phyloP scores from a whole-genome alignment of 2,113 vertebrate genomes.

The Cromileptes altivelis region DNA sequence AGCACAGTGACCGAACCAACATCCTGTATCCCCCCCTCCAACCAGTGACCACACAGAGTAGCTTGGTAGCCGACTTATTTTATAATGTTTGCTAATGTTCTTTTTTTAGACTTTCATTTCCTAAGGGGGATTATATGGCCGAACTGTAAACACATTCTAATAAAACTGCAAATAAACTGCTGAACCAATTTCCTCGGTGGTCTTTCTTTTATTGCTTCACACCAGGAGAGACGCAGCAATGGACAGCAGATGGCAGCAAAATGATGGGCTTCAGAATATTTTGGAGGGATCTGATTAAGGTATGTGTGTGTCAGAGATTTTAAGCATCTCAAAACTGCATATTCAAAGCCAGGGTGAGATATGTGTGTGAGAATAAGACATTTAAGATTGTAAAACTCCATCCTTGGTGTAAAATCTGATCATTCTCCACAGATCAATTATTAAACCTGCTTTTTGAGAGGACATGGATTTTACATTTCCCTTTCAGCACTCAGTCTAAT shows the following conservation, averaged over 20 bases:
- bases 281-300: conserved; percentile 1
- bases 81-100: conserved; percentile 70
- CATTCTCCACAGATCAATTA: conserved; percentile 51
- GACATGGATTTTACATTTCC: conserved; percentile 48
- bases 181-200: conserved; percentile 57
- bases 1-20: conserved; percentile 28
- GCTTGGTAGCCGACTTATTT: conserved; percentile 65
- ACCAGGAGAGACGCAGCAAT: background rate
- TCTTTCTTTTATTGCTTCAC: conserved; percentile 28
- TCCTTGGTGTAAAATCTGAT: background rate
- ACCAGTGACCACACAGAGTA: conserved; percentile 51
- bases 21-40: conserved; percentile 29
- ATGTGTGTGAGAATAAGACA: background rate
- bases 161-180: conserved; percentile 79
- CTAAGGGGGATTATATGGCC: conserved; percentile 50
- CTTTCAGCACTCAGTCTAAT: conserved; percentile 18
- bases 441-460: conserved; percentile 49
- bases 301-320: background rate
- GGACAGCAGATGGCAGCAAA: conserved; percentile 79
- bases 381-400: background rate
- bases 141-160: conserved; percentile 72
- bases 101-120: conserved; percentile 69
- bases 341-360: background rate
- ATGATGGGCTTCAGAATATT: conserved; percentile 18
- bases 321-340: background rate